Percentiles rank a stretch among this genome's conserved stretches.
Evolutionary conservation across 2,888 invertebrate species (phyloP).

Genomic region (Drosophila putrida): DNA sequence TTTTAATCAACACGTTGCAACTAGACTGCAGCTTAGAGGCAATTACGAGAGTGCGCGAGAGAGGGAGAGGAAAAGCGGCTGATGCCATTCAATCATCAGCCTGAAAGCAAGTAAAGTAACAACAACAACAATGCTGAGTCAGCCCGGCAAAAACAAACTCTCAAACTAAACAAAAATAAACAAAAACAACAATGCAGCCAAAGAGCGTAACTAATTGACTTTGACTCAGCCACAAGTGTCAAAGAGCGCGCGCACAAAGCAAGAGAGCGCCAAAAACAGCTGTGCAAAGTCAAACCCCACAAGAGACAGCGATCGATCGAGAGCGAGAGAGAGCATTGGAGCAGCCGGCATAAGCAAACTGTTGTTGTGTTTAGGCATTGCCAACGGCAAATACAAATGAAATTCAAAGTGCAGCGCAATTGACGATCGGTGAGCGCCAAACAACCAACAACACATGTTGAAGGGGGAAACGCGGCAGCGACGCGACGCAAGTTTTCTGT

Average conservation of each 20-base stretch:
- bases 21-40: slow-evolving; percentile 10
- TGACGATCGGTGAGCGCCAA: slow-evolving; percentile 53
- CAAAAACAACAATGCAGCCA: slow-evolving; percentile 42
- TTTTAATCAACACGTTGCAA: slow-evolving; percentile 11
- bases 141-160: slow-evolving; percentile 44
- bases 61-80: background rate
- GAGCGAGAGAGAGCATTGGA: slow-evolving; percentile 8
- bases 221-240: slow-evolving; percentile 54
- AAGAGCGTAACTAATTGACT: slow-evolving; percentile 72
- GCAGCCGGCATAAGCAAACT: slow-evolving; percentile 32
- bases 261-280: slow-evolving; percentile 38
- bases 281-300: slow-evolving; percentile 24
- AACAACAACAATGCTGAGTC: slow-evolving; percentile 46
- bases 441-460: slow-evolving; percentile 3
- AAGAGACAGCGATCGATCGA: background rate
- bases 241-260: slow-evolving; percentile 37
- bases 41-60: background rate
- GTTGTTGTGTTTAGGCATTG: slow-evolving; percentile 46
- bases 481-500: slow-evolving; percentile 24
- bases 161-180: slow-evolving; percentile 68
- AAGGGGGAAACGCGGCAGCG: slow-evolving; percentile 14
- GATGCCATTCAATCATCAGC: slow-evolving; percentile 40
- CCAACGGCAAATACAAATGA: slow-evolving; percentile 54
- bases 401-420: slow-evolving; percentile 74
- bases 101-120: slow-evolving; percentile 25